These are phyloP conservation scores for Drosophila guanche DNA, from an alignment of 1,140 invertebrate species.

Conservation along the genomic window DNA sequence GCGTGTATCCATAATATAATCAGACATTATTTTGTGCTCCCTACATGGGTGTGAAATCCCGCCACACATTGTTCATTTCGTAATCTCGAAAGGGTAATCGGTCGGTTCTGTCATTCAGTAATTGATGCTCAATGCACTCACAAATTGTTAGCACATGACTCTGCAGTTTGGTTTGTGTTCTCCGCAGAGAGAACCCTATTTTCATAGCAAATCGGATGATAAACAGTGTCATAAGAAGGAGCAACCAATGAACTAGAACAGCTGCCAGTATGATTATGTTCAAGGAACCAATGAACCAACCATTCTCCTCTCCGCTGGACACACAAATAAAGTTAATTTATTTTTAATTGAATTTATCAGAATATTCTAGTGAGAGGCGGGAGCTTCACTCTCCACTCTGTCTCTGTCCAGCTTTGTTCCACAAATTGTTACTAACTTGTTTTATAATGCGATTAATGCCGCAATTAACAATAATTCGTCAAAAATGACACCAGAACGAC, in stretches of 20 bases:
- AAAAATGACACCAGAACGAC: conserved; percentile 43
- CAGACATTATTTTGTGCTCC: conserved; percentile 12
- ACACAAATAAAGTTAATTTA: neutral
- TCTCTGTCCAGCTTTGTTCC: neutral
- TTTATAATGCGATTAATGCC: conserved; percentile 41
- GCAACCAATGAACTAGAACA: too few species aligned
- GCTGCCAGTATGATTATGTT: conserved; percentile 5
- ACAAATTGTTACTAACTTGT: conserved; percentile 26
- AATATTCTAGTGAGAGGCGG: conserved; percentile 2
- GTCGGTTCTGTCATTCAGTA: conserved; percentile 1
- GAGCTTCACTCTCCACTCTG: conserved; percentile 1
- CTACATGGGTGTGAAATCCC: conserved; percentile 26
- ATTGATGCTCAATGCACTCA: conserved; percentile 1
- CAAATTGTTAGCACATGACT: conserved; percentile 1
- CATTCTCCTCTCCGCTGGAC: neutral
- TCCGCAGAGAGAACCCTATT: too few species aligned
- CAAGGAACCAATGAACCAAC: too few species aligned
- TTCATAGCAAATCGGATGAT: too few species aligned
- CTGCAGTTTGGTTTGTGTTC: neutral
- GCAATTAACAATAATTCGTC: conserved; percentile 51
- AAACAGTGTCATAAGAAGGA: too few species aligned
- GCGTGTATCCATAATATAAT: conserved; percentile 9
- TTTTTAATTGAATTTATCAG: conserved; percentile 21
- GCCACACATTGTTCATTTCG: conserved; percentile 17
- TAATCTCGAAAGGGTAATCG: conserved; percentile 31